Conservation (phyloP, 2,888 invertebrate species). For the Philonicus albiceps region DNA sequence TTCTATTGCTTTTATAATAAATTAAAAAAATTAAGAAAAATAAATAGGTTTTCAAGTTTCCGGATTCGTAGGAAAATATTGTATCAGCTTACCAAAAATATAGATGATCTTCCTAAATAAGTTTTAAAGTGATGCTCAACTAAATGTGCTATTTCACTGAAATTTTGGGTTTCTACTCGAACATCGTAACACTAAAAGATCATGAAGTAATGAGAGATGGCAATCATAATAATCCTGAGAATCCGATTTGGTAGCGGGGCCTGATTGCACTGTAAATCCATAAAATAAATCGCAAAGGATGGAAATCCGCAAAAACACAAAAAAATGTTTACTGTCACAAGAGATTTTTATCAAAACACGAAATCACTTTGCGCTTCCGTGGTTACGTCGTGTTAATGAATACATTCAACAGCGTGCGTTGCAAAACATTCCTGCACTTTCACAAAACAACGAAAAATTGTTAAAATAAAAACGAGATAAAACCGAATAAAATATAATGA, state of each 20-base stretch:
- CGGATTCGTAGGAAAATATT: background rate
- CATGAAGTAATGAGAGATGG: background rate
- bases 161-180: background rate
- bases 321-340: slow-evolving; percentile 5
- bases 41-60: too few relatives aligned
- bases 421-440: slow-evolving; percentile 32
- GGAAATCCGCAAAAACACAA: background rate
- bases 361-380: slow-evolving; percentile 17
- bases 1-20: too few relatives aligned
- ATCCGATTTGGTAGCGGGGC: background rate
- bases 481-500: background rate
- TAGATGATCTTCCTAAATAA: background rate
- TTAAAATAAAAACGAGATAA: background rate
- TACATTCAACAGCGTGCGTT: slow-evolving; percentile 21
- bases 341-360: background rate
- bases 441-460: slow-evolving; percentile 25
- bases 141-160: background rate
- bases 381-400: slow-evolving; percentile 16
- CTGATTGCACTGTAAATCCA: slow-evolving; percentile 6
- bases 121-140: background rate
- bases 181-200: slow-evolving; percentile 1
- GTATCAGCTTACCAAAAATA: background rate
- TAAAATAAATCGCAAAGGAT: slow-evolving; percentile 17
- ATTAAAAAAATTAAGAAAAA: too few relatives aligned
- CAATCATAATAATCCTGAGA: slow-evolving; percentile 15